Evolutionary conservation across 2,888 invertebrate species (phyloP).

Genomic region (Nephrotoma flavescens): DNA sequence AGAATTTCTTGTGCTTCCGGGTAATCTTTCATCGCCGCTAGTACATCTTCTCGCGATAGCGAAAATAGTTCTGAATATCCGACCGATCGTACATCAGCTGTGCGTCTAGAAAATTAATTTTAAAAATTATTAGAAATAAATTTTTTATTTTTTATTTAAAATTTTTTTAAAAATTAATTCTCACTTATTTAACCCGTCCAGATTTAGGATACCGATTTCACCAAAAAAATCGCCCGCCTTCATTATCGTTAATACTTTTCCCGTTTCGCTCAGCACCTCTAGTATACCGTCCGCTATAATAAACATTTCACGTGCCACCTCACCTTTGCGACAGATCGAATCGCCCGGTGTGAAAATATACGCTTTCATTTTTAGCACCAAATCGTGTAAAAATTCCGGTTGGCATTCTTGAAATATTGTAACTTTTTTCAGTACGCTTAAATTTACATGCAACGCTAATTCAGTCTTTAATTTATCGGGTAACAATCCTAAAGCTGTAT

Average conservation of each 20-base stretch:
- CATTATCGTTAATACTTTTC: slow-evolving; percentile 87
- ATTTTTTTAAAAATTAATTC: slow-evolving; percentile 1
- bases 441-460: slow-evolving; percentile 86
- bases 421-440: slow-evolving; percentile 89
- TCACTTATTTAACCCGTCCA: slow-evolving; percentile 90
- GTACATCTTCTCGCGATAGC: slow-evolving; percentile 81
- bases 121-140: not conserved
- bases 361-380: slow-evolving; percentile 95
- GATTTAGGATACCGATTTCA: slow-evolving; percentile 90
- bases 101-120: slow-evolving; percentile 46
- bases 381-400: slow-evolving; percentile 91
- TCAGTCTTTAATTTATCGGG: slow-evolving; percentile 96
- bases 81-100: slow-evolving; percentile 90
- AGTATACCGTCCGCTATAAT: slow-evolving; percentile 95
- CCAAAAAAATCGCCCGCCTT: slow-evolving; percentile 96
- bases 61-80: slow-evolving; percentile 93
- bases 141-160: not conserved
- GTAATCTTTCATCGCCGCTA: slow-evolving; percentile 92
- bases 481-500: slow-evolving; percentile 79
- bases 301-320: slow-evolving; percentile 94
- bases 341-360: slow-evolving; percentile 97
- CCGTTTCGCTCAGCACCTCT: slow-evolving; percentile 89
- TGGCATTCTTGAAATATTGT: slow-evolving; percentile 95
- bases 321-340: slow-evolving; percentile 87
- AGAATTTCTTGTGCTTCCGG: slow-evolving; percentile 91